Evolutionary conservation across 2,797 vertebrate species (phyloP), one percentile per base, ranked within the genome.

Genomic region (Lemur catta): DNA sequence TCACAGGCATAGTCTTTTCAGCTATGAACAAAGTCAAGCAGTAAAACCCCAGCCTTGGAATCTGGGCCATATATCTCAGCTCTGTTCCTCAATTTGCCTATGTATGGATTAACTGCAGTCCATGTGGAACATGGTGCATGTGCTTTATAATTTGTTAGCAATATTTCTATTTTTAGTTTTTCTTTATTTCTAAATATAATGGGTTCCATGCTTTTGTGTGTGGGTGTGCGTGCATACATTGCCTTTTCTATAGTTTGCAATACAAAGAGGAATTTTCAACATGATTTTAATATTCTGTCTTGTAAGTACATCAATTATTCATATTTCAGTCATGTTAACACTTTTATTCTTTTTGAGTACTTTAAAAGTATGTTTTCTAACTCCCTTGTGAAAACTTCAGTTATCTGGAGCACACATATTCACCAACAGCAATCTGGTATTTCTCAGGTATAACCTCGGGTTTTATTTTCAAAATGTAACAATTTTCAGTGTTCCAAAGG

Each of bases 391-490:
- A 20, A n/a, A 74, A 86, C 6, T 55, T 30, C 71, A 87, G 22
- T 61, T 92, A 92, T 67, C 10, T 65, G 52, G 14, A 75, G 9
- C 14, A 52, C 17, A 61, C 11, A 75, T 61, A 80, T 78, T 79
- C 38, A 79, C 12, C 14, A 84, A 28, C 4, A 67, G n/a, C 43
- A 84, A 55, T 78, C 7, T 30, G 55, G 2, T 35, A 55, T 87
- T 92, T 92, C 17, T 94, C 18, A 92, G 35, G 9, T 81, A 2
- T 43, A 82, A 87, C 50, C 30, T 75, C 43, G 79, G 48, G 26
- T 94, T 94, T 95, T 67, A 84, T 94, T 95, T 95, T 96, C 74
- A 89, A 93, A 91, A 20, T 81, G n/a, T 69, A 92, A n/a, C n/a
- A 90, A 91, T 96, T 94, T 93, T 61, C 35, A 59, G 18, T 76